These are phyloP conservation scores for Bettongia penicillata DNA, from an alignment of 2,113 vertebrate species.

Conservation along the genomic window DNA sequence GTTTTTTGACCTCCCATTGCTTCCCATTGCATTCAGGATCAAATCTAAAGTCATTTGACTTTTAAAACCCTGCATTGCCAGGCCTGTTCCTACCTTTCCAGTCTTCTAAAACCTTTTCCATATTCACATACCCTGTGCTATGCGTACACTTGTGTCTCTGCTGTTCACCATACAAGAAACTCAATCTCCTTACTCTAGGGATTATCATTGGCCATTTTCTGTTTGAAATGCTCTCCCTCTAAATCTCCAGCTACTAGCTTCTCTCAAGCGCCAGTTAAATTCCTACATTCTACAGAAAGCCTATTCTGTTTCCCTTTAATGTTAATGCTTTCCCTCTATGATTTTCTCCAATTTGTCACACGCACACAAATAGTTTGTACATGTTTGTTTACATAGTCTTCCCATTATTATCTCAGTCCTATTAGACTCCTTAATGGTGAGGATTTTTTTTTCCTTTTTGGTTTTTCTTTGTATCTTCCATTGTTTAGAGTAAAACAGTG, in stretches of 20 bases:
- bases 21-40: neutral
- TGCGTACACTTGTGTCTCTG: neutral
- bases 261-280: neutral
- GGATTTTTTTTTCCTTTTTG: neutral
- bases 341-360: neutral
- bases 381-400: neutral
- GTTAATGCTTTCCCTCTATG: neutral
- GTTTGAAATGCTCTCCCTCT: neutral
- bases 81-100: neutral
- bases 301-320: neutral
- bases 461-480: neutral
- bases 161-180: neutral
- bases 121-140: neutral
- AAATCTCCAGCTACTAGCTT: neutral
- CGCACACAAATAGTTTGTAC: neutral
- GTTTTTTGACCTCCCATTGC: neutral
- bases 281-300: neutral
- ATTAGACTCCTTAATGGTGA: neutral
- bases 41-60: neutral
- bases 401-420: neutral
- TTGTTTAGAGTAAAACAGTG: neutral
- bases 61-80: neutral
- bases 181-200: neutral
- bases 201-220: neutral
- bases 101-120: neutral